These are phyloP conservation scores for Morinoia aosen DNA, from an alignment of 2,888 invertebrate species.

Conservation along the genomic window DNA sequence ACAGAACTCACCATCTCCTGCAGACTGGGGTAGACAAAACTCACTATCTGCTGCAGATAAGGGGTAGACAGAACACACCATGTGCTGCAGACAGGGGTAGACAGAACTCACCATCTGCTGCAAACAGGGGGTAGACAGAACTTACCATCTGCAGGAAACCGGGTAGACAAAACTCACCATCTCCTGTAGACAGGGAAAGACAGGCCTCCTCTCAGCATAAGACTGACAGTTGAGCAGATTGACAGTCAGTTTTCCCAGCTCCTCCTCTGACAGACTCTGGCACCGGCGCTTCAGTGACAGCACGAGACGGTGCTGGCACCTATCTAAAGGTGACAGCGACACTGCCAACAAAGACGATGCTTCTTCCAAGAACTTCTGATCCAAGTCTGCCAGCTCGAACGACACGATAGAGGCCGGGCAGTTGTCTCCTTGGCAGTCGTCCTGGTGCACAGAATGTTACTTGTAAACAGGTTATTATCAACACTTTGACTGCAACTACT, in stretches of 20 bases:
- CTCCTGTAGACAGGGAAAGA: slow-evolving; percentile 76
- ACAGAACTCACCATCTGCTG: no score
- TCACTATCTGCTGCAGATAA: no score
- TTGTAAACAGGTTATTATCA: no score
- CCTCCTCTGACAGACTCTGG: slow-evolving; percentile 77
- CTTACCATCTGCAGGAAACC: no score
- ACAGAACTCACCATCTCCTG: no score
- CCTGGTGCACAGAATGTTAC: not conserved
- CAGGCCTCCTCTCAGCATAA: slow-evolving; percentile 76
- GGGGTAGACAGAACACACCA: no score
- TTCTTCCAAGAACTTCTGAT: slow-evolving; percentile 39
- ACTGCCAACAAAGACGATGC: slow-evolving; percentile 29
- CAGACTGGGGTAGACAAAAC: no score
- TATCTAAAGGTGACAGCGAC: slow-evolving; percentile 7
- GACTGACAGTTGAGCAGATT: slow-evolving; percentile 80
- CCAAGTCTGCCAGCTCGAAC: not conserved
- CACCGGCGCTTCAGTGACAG: slow-evolving; percentile 77
- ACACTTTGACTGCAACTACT: no score
- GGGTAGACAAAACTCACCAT: no score
- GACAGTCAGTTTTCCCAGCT: slow-evolving; percentile 79
- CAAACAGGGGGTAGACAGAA: no score
- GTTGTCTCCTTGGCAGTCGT: not conserved
- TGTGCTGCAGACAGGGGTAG: no score
- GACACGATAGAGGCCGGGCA: not conserved
- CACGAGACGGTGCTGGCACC: slow-evolving; percentile 74